A percentile compares a stretch with the other conserved stretches of the same genome.
Conservation (phyloP, 2,113 vertebrate species). For the Amazona guildingii region DNA sequence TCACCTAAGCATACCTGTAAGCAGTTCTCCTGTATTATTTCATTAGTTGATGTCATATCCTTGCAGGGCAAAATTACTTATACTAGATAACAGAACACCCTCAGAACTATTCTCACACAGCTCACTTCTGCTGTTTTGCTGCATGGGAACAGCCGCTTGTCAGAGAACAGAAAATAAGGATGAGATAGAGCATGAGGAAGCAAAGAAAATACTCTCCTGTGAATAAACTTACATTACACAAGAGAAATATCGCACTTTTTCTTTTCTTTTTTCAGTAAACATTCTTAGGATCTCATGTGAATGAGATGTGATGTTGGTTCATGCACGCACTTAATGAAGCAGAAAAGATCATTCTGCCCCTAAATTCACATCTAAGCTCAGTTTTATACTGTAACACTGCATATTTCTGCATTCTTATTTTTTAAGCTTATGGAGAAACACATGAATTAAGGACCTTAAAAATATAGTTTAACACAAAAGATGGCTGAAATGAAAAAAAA, state of each 20-base stretch:
- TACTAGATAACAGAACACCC: background rate
- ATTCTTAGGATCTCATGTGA: background rate
- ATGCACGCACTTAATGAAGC: background rate
- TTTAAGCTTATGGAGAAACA: background rate
- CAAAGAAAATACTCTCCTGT: background rate
- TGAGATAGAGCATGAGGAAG: background rate
- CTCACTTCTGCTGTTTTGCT: background rate
- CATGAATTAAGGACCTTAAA: background rate
- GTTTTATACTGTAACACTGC: background rate
- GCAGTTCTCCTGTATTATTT: background rate
- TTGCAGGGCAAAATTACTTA: background rate
- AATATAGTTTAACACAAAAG: background rate
- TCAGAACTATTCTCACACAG: background rate
- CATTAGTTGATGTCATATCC: background rate
- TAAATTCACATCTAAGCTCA: background rate
- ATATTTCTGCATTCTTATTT: background rate
- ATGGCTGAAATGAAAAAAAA: no score
- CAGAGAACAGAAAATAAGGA: background rate
- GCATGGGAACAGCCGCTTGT: background rate
- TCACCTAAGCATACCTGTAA: background rate
- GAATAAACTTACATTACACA: background rate
- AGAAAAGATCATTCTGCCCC: background rate
- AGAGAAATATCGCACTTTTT: background rate
- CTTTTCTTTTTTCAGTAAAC: background rate
- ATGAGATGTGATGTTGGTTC: background rate